Base-by-base conservation (phyloP, 1,140 invertebrate genomes). In the Conus betulinus region DNA sequence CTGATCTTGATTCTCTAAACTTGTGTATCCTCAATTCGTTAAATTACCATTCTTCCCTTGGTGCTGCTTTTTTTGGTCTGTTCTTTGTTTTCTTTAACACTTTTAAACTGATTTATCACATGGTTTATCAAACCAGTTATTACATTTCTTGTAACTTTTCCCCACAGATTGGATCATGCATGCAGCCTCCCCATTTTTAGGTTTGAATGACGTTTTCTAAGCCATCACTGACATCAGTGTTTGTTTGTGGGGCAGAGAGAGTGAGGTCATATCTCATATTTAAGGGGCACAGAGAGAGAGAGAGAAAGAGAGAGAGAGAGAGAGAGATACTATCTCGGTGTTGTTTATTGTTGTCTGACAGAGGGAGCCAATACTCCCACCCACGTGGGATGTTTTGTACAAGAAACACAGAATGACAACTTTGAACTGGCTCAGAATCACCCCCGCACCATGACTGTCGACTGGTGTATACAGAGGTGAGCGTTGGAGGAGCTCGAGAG, bases 391-490 rank as follows among this genome's bases (percentile, higher is more conserved):
- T 51, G 78, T 51, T 81, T 81, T 39, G 52, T 52, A 8, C 15
- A 81, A 51, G 78, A 52, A 8, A 39, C n/a, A 8, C 52, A 81
- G 27, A 13, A 13, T 7, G 27, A 25, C 13, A 52, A 53, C 78
- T 53, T 52, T 13, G 20, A 5, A 15, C 52, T 51, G 82, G n/a
- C 51, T 11, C 23, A 76, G 20, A 78, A 60, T 25, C 90, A 95
- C 95, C 92, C 93, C 94, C 27, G 91, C 84, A 86, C 93, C 93
- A 91, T 93, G 89, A 90, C 94, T 89, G 27, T 90, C 88, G 0
- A 89, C 86, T 25, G 52, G 52, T 83, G 82, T 11, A 55, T 52
- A 83, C 39, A 83, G 52, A 53, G 55, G 55, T 25, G 23, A 5
- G 52, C 20, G 53, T 10, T 52, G 79, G 20, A 6, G 39, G 39